Evolutionary conservation across 2,113 vertebrate genomes (phyloP).

Genomic region (Gnathonemus echidnorhynchus): DNA sequence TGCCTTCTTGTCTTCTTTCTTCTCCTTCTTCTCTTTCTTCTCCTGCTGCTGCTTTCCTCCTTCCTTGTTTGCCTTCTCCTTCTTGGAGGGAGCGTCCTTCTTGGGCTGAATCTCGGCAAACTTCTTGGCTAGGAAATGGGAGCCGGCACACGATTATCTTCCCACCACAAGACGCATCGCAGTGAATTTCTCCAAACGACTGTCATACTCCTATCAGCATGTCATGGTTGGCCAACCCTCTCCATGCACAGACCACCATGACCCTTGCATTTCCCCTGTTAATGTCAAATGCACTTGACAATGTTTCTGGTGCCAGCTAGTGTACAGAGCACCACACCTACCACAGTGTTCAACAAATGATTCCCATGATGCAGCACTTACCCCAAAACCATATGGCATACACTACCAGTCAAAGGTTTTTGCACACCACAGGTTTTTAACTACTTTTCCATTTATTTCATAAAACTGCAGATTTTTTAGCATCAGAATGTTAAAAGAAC

Average conservation of each 20-base stretch:
- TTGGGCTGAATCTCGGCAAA: constrained; percentile 85
- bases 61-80: constrained; percentile 70
- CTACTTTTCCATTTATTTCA: too few species aligned
- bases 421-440: too few species aligned
- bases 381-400: not conserved
- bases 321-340: not conserved
- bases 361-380: not conserved
- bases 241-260: not conserved
- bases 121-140: constrained; percentile 67
- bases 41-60: constrained; percentile 58
- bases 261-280: not conserved
- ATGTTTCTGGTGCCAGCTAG: not conserved
- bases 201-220: not conserved
- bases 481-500: not conserved
- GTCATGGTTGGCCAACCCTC: not conserved
- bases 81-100: constrained; percentile 72
- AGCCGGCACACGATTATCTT: not conserved
- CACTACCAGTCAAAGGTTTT: too few species aligned
- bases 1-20: constrained; percentile 74
- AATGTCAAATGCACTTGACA: not conserved
- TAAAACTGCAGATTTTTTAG: not conserved
- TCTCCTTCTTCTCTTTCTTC: constrained; percentile 68
- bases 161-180: not conserved
- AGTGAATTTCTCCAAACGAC: not conserved
- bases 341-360: not conserved